Evolutionary conservation across 2,113 vertebrate genomes (phyloP).

Genomic region (Cephalopholis sonnerati): DNA sequence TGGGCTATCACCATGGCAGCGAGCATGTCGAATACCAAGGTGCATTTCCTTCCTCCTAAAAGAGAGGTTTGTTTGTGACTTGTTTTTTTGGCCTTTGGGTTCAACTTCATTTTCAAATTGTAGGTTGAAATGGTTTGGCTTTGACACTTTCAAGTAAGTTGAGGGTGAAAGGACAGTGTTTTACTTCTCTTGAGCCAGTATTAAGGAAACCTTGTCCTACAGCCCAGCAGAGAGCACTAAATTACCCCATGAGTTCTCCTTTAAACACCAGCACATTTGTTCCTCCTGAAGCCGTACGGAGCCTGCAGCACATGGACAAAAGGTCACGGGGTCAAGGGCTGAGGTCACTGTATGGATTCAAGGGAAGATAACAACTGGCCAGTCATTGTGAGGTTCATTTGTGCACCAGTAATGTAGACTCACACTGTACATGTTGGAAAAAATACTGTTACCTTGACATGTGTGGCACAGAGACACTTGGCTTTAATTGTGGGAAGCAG

Average conservation of each 20-base stretch:
- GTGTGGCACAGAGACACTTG: conserved; percentile 30
- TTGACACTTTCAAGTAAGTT: conserved; percentile 55
- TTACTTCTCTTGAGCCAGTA: conserved; percentile 26
- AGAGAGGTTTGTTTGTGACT: conserved; percentile 68
- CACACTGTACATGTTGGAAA: not conserved
- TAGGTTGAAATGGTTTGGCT: conserved; percentile 58
- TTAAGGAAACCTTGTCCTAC: conserved; percentile 30
- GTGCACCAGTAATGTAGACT: conserved; percentile 28
- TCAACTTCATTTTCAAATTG: conserved; percentile 71
- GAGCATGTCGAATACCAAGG: conserved; percentile 68
- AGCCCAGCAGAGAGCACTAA: conserved; percentile 29
- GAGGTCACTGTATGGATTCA: conserved; percentile 49
- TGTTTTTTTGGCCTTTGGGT: conserved; percentile 74
- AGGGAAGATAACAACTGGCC: conserved; percentile 55
- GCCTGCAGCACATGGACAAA: conserved; percentile 31
- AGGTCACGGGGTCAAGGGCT: conserved; percentile 45
- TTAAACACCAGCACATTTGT: conserved; percentile 32
- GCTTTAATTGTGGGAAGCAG: conserved; percentile 42
- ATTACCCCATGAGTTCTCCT: conserved; percentile 43
- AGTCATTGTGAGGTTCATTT: conserved; percentile 24
- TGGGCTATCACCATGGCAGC: conserved; percentile 82
- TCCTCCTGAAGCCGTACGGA: not conserved
- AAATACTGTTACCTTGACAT: conserved; percentile 29
- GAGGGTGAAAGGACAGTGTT: conserved; percentile 46
- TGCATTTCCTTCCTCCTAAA: conserved; percentile 65